These are phyloP conservation scores for Peucedramus taeniatus DNA, from an alignment of 2,113 vertebrate species.

Conservation along the genomic window DNA sequence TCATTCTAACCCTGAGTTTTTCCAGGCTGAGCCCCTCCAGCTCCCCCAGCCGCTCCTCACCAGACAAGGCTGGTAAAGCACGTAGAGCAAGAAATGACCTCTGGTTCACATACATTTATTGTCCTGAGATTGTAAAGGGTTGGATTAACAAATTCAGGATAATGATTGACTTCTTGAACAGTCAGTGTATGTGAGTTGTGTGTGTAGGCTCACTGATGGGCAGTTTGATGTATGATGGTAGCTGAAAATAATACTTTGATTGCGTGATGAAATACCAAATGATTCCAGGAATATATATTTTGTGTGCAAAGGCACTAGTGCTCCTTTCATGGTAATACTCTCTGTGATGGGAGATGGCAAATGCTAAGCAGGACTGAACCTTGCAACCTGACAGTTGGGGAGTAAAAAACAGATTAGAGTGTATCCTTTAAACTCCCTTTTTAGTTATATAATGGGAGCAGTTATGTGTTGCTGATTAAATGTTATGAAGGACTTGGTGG, in stretches of 20 bases:
- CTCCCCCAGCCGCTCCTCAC: not conserved
- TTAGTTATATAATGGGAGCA: conserved; percentile 2
- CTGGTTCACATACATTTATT: not conserved
- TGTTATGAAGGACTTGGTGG: not conserved
- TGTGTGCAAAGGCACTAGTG: not conserved
- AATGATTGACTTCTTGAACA: not conserved
- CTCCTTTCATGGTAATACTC: not conserved
- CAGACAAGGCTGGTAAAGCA: not conserved
- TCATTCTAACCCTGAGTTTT: not conserved
- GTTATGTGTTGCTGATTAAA: not conserved
- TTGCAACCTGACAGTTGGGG: not conserved
- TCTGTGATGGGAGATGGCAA: not conserved
- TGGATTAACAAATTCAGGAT: not conserved
- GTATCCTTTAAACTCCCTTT: not conserved
- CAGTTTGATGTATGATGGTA: not conserved
- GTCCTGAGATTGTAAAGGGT: not conserved
- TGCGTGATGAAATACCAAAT: not conserved
- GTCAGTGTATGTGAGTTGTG: no score
- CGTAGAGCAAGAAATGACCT: not conserved
- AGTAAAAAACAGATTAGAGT: not conserved
- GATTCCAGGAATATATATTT: not conserved
- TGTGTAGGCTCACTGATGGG: not conserved
- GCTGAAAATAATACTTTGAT: not conserved
- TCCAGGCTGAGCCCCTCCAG: not conserved
- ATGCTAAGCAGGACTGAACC: not conserved